Evolutionary conservation across 2,113 vertebrate genomes (phyloP), one percentile per base, ranked within the genome.

Genomic region (Aphyosemion australe): DNA sequence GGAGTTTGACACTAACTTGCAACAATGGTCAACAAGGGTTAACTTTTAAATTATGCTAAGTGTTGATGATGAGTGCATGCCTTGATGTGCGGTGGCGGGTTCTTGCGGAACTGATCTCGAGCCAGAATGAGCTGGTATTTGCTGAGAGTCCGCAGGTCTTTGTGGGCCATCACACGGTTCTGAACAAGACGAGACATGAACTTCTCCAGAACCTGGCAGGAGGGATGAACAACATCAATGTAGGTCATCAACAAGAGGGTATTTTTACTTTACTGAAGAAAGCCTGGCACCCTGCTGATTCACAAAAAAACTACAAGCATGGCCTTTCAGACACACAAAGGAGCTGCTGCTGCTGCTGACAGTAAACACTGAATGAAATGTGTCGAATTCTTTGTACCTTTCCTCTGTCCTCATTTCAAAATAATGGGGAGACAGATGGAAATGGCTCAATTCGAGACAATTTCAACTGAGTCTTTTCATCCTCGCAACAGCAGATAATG

Each of bases 91-190:
- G 94, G 60, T 6, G 93, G 91, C 0, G 96, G 95, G 68, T 98
- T 98, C 83, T 95, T 96, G 63, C 96, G 92, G 52, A 96, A 96
- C 48, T 98, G 96, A 41, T 99, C 96, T 79, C 97, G 94, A 52
- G 95, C 94, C 12, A 99, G 90, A 72, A 99, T 96, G 64, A 99
- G 69, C 91, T 99, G 97, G 72, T 95, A 99, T 82, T 99, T 99
- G 20, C 94, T 93, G 48, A 99, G 90, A 54, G 56, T 92, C 66
- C 90, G 88, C 48, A 98, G 91, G 51, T 98, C 95, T 31, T 88
- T 88, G 45, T 86, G 91, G 39, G 80, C 85, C 74, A 99, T 86
- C 70, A 94, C 91, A 18, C 93, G 92, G 63, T 90, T 83, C 69
- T 89, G 92, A 68, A 94, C 93, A 79, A 99, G 90, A 52, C 94